A percentile compares a stretch with the other conserved stretches of the same genome.
These are phyloP conservation scores for Lithobates sylvaticus DNA, from an alignment of 2,797 vertebrate genomes.

Conservation along the genomic window DNA sequence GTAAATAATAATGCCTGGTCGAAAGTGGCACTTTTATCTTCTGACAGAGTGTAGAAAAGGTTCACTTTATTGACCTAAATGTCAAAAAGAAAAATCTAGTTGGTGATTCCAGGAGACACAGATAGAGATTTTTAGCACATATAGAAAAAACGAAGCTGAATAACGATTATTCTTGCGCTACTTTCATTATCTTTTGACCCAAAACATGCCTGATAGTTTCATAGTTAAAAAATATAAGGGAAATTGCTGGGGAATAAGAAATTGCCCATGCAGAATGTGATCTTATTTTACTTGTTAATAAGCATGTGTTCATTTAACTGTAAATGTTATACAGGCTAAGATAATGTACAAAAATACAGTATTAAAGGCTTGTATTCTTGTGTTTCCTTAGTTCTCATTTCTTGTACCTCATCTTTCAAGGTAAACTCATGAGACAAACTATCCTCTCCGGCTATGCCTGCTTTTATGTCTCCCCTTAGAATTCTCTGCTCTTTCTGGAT, in stretches of 20 bases:
- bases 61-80: too few relatives aligned
- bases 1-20: too few relatives aligned
- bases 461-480: conserved; percentile 47
- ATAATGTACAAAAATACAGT: conserved; percentile 42
- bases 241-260: neutral
- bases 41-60: too few relatives aligned
- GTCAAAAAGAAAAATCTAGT: too few relatives aligned
- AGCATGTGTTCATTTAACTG: conserved; percentile 5
- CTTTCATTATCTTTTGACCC: too few relatives aligned
- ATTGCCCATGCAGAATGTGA: neutral
- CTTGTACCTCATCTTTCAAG: conserved; percentile 51
- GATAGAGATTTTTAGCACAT: too few relatives aligned
- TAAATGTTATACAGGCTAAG: neutral
- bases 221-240: too few relatives aligned
- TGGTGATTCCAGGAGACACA: too few relatives aligned
- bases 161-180: too few relatives aligned
- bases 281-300: conserved; percentile 1
- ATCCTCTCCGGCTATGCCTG: conserved; percentile 49
- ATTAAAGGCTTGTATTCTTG: conserved; percentile 8
- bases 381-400: conserved; percentile 35
- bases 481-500: conserved; percentile 60
- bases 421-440: conserved; percentile 42
- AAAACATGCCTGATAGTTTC: too few relatives aligned
- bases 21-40: too few relatives aligned
- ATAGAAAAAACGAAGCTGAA: too few relatives aligned